These are phyloP conservation scores for Athene cunicularia DNA, from an alignment of 2,113 vertebrate genomes.

Conservation along the genomic window DNA sequence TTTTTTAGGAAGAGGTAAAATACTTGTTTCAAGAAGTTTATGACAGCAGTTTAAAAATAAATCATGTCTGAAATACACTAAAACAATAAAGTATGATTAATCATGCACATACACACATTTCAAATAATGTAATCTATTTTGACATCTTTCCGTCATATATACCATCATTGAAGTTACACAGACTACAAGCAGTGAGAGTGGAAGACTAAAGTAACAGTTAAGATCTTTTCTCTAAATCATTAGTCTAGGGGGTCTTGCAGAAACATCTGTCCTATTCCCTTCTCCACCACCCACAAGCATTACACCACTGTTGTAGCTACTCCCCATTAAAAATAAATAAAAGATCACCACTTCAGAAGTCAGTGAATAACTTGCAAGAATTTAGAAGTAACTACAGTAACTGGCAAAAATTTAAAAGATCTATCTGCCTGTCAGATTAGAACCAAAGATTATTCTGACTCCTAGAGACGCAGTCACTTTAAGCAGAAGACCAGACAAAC, in stretches of 20 bases:
- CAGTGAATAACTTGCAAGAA: not conserved
- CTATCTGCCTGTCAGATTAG: not conserved
- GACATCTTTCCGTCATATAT: not conserved
- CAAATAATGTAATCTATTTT: not conserved
- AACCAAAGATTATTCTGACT: not conserved
- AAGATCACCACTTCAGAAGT: not conserved
- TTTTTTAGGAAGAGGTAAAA: not conserved
- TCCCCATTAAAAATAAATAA: not conserved
- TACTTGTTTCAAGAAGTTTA: not conserved
- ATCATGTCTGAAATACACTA: not conserved
- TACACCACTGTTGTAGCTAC: not conserved
- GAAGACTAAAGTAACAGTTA: not conserved
- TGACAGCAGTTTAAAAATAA: not conserved
- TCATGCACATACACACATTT: not conserved
- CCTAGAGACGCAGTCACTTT: not conserved
- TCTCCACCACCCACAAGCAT: not conserved
- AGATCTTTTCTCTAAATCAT: not conserved
- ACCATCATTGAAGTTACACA: not conserved
- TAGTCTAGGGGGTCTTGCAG: not conserved
- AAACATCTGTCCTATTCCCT: not conserved
- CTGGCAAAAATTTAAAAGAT: not conserved
- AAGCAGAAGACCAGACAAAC: not conserved
- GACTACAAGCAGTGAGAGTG: not conserved
- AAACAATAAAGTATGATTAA: not conserved
- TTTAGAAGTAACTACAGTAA: not conserved